phyloP scores from a whole-genome alignment of 2,888 invertebrate genomes.

The Thymelicus lineola region DNA sequence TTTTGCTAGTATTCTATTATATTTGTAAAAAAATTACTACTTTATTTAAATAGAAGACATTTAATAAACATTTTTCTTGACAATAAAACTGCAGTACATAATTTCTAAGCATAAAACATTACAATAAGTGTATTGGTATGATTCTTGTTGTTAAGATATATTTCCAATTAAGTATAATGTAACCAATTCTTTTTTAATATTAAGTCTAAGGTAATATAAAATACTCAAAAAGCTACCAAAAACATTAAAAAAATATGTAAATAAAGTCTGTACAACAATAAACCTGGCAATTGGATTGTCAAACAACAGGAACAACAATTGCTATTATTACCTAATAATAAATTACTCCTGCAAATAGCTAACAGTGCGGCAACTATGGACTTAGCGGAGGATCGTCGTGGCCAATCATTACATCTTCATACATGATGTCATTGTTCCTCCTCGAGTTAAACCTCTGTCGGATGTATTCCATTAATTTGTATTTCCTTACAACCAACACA shows the following conservation, averaged over 20 bases:
- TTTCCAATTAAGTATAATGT: not conserved
- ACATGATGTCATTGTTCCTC: slow-evolving; percentile 75
- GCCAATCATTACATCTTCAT: slow-evolving; percentile 84
- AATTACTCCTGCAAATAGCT: slow-evolving; percentile 44
- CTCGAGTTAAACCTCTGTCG: slow-evolving; percentile 70
- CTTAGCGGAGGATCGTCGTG: slow-evolving; percentile 81
- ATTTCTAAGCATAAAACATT: not conserved
- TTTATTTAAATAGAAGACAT: not conserved
- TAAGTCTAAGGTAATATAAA: not conserved
- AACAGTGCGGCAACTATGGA: slow-evolving; percentile 58
- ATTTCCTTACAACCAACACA: slow-evolving; percentile 74
- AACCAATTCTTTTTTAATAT: not conserved
- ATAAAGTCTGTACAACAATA: not conserved
- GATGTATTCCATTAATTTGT: slow-evolving; percentile 73
- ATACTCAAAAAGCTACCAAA: not conserved
- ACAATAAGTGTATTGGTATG: not conserved
- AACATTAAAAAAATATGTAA: not conserved
- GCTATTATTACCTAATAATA: slow-evolving; percentile 48
- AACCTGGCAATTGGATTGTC: slow-evolving; percentile 25
- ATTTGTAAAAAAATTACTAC: not conserved
- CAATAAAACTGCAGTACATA: not conserved
- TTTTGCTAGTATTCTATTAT: not conserved
- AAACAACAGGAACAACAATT: slow-evolving; percentile 20
- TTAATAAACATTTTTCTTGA: not conserved
- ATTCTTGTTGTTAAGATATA: not conserved